Evolutionary conservation across 2,113 vertebrate genomes (phyloP), one percentile per base, ranked within the genome.

Genomic region (Tyto alba): DNA sequence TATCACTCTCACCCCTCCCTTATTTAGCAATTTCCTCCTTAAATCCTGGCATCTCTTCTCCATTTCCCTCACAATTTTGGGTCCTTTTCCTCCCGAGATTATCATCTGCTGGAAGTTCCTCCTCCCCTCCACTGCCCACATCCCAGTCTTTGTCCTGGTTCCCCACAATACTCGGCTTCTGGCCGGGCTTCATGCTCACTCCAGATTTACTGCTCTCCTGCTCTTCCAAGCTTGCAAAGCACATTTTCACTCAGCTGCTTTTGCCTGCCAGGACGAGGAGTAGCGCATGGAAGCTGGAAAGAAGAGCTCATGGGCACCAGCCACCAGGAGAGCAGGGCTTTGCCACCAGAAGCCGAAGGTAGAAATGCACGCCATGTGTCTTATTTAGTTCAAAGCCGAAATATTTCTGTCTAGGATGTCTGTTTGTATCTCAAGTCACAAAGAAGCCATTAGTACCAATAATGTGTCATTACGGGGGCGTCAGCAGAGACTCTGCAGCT

Each of bases 401-500:
- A 96, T 92, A 63, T 92, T 97, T 95, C 94, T 96, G 91, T 94
- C 95, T 93, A 72, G 90, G 96, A 92, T 38, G 62, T 48, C 81
- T 97, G 93, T 96, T 95, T 96, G 93, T 94, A 85, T 92, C 95
- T 96, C 40, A n/a, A 94, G 90, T 95, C 93, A 95, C 88, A 95
- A 81, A 96, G 91, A 97, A 96, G 77, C 88, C 96, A 95, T 92
- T 94, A 96, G 94, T 92, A 96, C 90, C 95, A 97, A 95, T 96
- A 95, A 97, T 87, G 96, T 95, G 94, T 94, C 94, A 96, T 94
- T 96, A 96, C 1, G 95, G 94, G 94, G 96, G 95, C 38, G 89
- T 73, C 84, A 76, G 93, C 92, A 97, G 77, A 87, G 91, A 96
- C 93, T 96, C 82, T 75, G 91, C 71, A 91, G 95, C 93, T 84